Conservation (phyloP, 2,113 vertebrate genomes). For the Labeo catla region DNA sequence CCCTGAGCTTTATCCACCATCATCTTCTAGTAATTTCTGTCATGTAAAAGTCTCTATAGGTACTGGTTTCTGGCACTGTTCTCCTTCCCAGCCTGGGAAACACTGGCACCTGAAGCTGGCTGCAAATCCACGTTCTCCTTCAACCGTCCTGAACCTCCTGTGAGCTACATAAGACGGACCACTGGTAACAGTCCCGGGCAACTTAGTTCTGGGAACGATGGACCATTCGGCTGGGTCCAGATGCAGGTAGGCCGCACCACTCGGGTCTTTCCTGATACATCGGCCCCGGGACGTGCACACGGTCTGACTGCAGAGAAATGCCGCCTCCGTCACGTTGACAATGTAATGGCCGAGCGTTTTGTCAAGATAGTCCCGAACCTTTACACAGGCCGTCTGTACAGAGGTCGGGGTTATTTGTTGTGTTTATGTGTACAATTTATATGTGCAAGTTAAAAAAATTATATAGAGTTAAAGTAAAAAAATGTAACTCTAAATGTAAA, state of each 20-base stretch:
- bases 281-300: conserved; percentile 74
- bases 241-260: conserved; percentile 71
- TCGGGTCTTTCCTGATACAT: conserved; percentile 66
- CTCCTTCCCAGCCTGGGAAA: conserved; percentile 72
- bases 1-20: neutral
- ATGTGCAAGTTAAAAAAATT: too few relatives aligned
- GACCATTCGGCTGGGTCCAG: conserved; percentile 70
- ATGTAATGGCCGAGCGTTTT: conserved; percentile 73
- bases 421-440: neutral
- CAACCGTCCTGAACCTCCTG: conserved; percentile 18
- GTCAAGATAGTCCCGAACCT: conserved; percentile 71
- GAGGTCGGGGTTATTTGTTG: too few relatives aligned
- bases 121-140: conserved; percentile 14
- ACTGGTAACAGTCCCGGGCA: neutral
- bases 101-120: conserved; percentile 74
- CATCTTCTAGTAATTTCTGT: neutral
- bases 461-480: too few relatives aligned
- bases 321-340: conserved; percentile 77
- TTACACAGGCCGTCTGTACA: conserved; percentile 65
- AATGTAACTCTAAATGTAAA: too few relatives aligned
- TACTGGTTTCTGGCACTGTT: conserved; percentile 61
- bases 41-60: neutral
- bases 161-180: conserved; percentile 52
- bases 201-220: conserved; percentile 39
- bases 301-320: conserved; percentile 70